A percentile compares a stretch with the other conserved stretches of the same genome.
Conservation (phyloP, 1,140 invertebrate genomes). For the Hestina assimilis region DNA sequence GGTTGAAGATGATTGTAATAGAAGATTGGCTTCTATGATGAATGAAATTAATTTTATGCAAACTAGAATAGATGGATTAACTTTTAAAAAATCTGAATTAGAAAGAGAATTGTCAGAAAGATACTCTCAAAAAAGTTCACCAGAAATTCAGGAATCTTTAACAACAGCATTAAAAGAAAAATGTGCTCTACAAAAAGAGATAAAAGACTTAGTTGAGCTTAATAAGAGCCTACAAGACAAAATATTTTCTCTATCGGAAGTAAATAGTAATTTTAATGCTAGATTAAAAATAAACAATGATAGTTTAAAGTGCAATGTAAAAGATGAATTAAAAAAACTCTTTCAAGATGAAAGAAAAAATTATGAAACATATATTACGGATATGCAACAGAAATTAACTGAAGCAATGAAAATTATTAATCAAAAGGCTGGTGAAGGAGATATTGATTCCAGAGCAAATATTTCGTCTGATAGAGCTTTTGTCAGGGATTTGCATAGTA, state of each 20-base stretch:
- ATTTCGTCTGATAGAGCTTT: constrained; percentile 41
- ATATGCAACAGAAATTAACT: constrained; percentile 63
- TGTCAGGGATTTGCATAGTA: constrained; percentile 59
- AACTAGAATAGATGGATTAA: constrained; percentile 51
- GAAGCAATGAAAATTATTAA: constrained; percentile 61
- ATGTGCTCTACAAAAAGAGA: constrained; percentile 58
- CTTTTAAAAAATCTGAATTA: constrained; percentile 52
- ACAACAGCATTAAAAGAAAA: constrained; percentile 50
- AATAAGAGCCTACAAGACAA: constrained; percentile 70
- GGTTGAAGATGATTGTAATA: constrained; percentile 83
- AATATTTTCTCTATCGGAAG: constrained; percentile 50
- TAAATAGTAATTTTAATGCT: constrained; percentile 39
- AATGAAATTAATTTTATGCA: constrained; percentile 58
- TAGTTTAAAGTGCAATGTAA: constrained; percentile 45
- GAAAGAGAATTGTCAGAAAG: constrained; percentile 46
- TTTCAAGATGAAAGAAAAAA: constrained; percentile 70
- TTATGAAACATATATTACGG: constrained; percentile 69
- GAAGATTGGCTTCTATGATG: constrained; percentile 56
- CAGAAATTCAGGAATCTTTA: constrained; percentile 46
- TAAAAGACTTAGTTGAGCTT: constrained; percentile 57
- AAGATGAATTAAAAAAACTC: constrained; percentile 61
- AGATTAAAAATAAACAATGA: constrained; percentile 35
- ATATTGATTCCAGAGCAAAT: constrained; percentile 28
- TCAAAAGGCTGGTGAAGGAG: constrained; percentile 43
- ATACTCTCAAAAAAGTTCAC: constrained; percentile 31